Percentiles rank a stretch among this genome's conserved stretches.
Evolutionary conservation across 2,888 invertebrate genomes (phyloP).

Genomic region (Chorisops tibialis): DNA sequence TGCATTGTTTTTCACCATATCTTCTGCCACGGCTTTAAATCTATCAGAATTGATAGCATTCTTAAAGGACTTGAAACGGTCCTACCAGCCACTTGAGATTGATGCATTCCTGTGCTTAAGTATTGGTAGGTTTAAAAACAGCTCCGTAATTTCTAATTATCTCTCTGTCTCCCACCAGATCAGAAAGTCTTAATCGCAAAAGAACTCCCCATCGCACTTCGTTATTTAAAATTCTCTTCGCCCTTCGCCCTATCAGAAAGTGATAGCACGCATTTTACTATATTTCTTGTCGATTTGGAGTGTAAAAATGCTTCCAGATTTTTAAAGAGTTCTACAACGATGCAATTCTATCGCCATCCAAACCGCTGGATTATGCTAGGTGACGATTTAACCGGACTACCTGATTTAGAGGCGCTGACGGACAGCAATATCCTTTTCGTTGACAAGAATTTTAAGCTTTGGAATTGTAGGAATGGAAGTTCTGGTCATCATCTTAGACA

Average conservation of each 20-base stretch:
- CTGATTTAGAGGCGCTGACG: conserved; percentile 16
- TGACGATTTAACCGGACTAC: not conserved
- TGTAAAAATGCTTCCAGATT: conserved; percentile 7
- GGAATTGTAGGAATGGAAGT: conserved; percentile 10
- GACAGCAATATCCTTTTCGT: conserved; percentile 27
- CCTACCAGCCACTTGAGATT: conserved; percentile 3
- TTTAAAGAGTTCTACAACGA: not conserved
- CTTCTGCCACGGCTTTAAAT: too few species aligned
- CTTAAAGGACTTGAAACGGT: not conserved
- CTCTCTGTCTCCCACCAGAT: too few species aligned
- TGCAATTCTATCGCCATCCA: conserved; percentile 12
- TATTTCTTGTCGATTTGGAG: conserved; percentile 20
- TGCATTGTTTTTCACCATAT: too few species aligned
- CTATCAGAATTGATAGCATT: not conserved
- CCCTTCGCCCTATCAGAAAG: not conserved
- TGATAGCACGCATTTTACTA: not conserved
- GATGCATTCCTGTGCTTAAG: not conserved
- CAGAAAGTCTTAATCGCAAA: not conserved
- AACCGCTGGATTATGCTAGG: conserved; percentile 23
- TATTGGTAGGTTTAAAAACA: not conserved
- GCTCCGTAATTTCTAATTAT: too few species aligned
- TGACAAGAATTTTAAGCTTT: conserved; percentile 5
- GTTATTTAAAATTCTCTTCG: not conserved
- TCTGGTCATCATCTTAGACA: not conserved
- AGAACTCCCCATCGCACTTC: not conserved